Evolutionary conservation across 2,113 vertebrate genomes (phyloP).

Genomic region (Semnopithecus entellus): DNA sequence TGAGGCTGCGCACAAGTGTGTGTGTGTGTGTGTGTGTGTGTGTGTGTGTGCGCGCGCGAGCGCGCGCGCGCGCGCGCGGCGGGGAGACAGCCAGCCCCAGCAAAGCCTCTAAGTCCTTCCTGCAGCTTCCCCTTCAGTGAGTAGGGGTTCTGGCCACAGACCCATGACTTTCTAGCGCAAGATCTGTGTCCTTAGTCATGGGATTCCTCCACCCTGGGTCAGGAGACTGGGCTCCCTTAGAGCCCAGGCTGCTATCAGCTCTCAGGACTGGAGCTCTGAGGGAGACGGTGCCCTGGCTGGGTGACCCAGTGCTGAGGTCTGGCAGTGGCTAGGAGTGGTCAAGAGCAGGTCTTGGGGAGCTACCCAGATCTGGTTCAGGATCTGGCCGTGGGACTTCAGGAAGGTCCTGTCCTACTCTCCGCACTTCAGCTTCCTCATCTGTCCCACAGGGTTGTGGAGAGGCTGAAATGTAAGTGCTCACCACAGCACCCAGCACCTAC

Average conservation of each 20-base stretch:
- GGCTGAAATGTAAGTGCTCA: too few species aligned
- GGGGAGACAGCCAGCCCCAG: background rate
- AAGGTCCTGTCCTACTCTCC: background rate
- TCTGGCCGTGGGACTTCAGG: background rate
- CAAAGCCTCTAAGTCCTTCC: background rate
- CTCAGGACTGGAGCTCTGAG: background rate
- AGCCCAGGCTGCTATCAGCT: background rate
- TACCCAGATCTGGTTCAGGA: background rate
- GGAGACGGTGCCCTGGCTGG: background rate
- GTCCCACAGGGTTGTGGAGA: background rate
- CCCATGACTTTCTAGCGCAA: background rate
- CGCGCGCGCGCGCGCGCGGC: accelerated
- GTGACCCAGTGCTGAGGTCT: background rate
- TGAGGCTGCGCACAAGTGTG: background rate
- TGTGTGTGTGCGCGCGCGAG: too few species aligned
- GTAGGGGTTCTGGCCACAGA: background rate
- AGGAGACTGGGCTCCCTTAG: background rate
- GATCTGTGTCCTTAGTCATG: background rate
- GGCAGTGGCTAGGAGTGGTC: background rate
- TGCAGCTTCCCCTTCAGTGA: background rate
- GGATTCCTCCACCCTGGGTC: background rate
- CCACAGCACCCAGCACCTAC: background rate
- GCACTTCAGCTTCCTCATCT: background rate
- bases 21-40: too few species aligned
- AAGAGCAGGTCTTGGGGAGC: background rate